Evolutionary conservation across 2,888 invertebrate species (phyloP).

Genomic region (Celastrina argiolus): DNA sequence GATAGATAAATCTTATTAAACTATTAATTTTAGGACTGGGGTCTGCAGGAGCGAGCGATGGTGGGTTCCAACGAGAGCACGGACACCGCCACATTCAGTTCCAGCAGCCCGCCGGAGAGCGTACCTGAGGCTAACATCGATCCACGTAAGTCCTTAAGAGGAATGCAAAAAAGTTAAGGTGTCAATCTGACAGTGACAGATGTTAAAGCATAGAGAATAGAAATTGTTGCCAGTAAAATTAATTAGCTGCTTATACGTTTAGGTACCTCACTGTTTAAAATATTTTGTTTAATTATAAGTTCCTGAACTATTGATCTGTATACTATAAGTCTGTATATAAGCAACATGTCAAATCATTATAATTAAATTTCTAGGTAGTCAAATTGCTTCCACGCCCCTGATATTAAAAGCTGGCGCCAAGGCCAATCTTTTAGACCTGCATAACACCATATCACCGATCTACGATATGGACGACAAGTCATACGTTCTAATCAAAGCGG

Average conservation of each 20-base stretch:
- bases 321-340: too few relatives aligned
- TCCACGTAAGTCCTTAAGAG: constrained; percentile 29
- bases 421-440: constrained; percentile 52
- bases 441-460: constrained; percentile 68
- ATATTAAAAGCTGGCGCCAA: constrained; percentile 46
- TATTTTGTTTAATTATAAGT: too few relatives aligned
- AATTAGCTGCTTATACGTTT: too few relatives aligned
- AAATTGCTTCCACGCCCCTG: constrained; percentile 66
- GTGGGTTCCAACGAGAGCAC: constrained; percentile 68
- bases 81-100: constrained; percentile 68
- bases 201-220: too few relatives aligned
- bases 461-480: constrained; percentile 62
- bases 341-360: not conserved
- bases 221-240: too few relatives aligned
- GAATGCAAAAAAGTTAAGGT: too few relatives aligned
- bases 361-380: constrained; percentile 44
- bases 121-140: constrained; percentile 33
- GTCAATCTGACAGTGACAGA: too few relatives aligned
- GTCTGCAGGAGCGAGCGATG: constrained; percentile 68
- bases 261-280: too few relatives aligned
- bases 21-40: constrained; percentile 54
- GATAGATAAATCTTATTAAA: not conserved
- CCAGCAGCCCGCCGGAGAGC: constrained; percentile 63
- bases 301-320: too few relatives aligned
- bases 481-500: constrained; percentile 48